Conservation (phyloP, 2,113 vertebrate genomes). For the Callospermophilus lateralis region DNA sequence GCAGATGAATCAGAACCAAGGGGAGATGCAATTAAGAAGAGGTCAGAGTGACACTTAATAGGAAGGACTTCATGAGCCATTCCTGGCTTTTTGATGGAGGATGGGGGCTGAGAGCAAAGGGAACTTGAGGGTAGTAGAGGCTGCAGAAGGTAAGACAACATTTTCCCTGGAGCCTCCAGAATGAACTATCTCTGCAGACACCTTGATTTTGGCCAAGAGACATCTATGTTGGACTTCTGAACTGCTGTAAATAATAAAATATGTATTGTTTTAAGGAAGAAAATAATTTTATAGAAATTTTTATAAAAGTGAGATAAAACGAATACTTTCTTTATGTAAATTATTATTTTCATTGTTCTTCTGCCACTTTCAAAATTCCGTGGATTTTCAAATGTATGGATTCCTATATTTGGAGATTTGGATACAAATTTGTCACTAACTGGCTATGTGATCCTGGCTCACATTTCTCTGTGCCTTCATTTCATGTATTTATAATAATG, state of each 20-base stretch:
- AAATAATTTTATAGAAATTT: not conserved
- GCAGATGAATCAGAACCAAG: not conserved
- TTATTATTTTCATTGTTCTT: not conserved
- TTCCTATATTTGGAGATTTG: not conserved
- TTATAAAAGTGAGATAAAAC: not conserved
- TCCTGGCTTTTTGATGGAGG: not conserved
- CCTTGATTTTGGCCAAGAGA: not conserved
- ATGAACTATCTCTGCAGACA: fast-evolving
- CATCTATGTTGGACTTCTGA: not conserved
- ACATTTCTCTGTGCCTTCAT: fast-evolving
- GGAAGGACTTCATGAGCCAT: not conserved
- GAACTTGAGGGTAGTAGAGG: not conserved
- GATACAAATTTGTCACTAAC: not conserved
- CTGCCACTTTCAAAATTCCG: not conserved
- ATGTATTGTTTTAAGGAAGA: not conserved
- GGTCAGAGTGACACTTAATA: not conserved
- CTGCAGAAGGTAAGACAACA: not conserved
- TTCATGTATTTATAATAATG: not conserved
- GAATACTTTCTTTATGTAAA: not conserved
- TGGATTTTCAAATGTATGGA: not conserved
- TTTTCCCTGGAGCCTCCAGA: not conserved
- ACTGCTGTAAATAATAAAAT: not conserved
- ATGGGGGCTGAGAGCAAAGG: not conserved
- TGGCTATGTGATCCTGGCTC: not conserved
- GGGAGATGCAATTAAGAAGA: not conserved